Evolutionary conservation across 2,888 invertebrate species (phyloP).

Genomic region (Drosophila phalerata): DNA sequence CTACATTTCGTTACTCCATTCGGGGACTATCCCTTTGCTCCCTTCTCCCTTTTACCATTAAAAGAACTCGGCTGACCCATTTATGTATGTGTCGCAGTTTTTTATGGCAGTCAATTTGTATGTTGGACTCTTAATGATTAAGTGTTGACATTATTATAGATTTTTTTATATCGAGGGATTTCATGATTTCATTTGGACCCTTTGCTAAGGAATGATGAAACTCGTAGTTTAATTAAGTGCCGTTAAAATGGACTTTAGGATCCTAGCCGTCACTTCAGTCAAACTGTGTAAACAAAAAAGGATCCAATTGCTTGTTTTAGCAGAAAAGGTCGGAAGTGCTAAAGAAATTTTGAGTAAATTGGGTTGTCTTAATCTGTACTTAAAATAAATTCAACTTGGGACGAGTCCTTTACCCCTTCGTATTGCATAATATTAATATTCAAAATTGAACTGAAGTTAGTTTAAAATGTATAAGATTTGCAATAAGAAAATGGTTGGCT

Average conservation of each 20-base stretch:
- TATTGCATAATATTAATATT: conserved; percentile 4
- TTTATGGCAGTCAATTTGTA: conserved; percentile 31
- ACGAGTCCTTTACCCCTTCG: conserved; percentile 6
- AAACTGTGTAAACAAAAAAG: conserved; percentile 19
- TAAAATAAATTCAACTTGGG: conserved; percentile 24
- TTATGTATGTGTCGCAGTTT: conserved; percentile 26
- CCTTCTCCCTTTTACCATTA: conserved; percentile 7
- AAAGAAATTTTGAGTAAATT: conserved; percentile 25
- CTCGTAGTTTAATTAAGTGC: conserved; percentile 66
- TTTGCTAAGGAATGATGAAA: conserved; percentile 26
- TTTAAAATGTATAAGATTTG: not conserved
- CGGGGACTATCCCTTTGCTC: conserved; percentile 12
- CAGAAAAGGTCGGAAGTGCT: conserved; percentile 24
- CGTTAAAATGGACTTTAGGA: conserved; percentile 33
- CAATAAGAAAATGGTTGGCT: not conserved
- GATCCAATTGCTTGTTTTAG: conserved; percentile 9
- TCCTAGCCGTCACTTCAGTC: conserved; percentile 8
- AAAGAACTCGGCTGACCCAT: conserved; percentile 30
- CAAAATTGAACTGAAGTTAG: conserved; percentile 2
- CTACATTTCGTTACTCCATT: conserved; percentile 14
- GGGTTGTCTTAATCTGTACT: conserved; percentile 33
- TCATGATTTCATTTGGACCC: conserved; percentile 28
- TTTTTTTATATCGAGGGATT: conserved; percentile 32
- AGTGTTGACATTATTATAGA: conserved; percentile 61
- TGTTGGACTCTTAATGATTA: conserved; percentile 52